Conservation (phyloP, 2,113 vertebrate species). For the Ceuthmochares aereus region DNA sequence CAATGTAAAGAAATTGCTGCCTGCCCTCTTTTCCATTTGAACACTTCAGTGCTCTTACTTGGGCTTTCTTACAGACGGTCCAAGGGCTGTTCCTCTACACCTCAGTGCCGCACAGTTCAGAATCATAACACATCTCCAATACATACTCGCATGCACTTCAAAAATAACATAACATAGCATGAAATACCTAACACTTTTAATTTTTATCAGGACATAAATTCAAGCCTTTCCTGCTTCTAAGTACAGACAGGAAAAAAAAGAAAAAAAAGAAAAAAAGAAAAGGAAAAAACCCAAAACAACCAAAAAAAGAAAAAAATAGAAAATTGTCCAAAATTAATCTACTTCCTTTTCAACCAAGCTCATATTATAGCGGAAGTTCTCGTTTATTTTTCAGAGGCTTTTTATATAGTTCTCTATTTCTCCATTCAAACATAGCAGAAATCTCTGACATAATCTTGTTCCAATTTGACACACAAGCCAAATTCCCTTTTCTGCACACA, state of each 20-base stretch:
- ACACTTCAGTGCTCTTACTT: background rate
- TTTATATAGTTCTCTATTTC: background rate
- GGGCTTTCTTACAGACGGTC: background rate
- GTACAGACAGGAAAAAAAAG: background rate
- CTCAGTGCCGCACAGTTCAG: rapidly evolving
- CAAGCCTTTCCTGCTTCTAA: background rate
- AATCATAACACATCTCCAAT: background rate
- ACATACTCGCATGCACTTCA: background rate
- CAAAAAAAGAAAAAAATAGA: background rate
- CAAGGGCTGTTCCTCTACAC: background rate
- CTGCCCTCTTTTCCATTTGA: background rate
- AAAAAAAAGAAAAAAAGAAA: too few species aligned
- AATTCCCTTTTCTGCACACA: background rate
- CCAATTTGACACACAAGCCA: background rate
- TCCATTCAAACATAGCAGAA: background rate
- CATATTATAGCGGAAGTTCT: background rate
- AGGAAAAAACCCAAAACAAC: too few species aligned
- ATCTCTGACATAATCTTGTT: background rate
- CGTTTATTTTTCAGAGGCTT: background rate
- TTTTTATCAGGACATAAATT: background rate
- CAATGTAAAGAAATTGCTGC: background rate
- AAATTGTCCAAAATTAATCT: background rate
- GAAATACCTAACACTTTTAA: background rate
- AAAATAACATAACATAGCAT: background rate
- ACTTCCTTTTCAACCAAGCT: background rate